Evolutionary conservation across 2,888 invertebrate genomes (phyloP).

Genomic region (Macrosoma leucophasiata): DNA sequence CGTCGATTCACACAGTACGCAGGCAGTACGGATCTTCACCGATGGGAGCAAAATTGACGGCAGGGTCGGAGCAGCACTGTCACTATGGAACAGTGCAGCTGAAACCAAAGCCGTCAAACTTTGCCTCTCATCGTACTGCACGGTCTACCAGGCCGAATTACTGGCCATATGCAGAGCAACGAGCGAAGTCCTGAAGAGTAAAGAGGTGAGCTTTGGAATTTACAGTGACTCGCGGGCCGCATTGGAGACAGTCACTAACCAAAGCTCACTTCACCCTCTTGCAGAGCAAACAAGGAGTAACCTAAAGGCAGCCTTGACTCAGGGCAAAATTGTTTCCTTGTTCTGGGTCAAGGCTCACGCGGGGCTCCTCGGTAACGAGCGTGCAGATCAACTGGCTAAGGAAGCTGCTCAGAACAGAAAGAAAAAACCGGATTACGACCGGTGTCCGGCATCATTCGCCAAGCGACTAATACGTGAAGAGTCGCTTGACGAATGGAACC

Average conservation of each 20-base stretch:
- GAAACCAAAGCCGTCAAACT: constrained; percentile 6
- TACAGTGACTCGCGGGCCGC: constrained; percentile 7
- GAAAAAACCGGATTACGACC: constrained; percentile 3
- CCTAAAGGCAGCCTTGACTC: neutral
- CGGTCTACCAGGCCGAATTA: constrained; percentile 15
- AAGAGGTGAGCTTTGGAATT: neutral
- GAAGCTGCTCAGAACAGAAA: constrained; percentile 5
- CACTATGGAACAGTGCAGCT: constrained; percentile 2
- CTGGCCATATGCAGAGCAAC: constrained; percentile 2
- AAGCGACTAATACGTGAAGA: constrained; percentile 13
- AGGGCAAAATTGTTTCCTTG: neutral
- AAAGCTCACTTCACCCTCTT: constrained; percentile 2
- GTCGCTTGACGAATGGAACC: constrained; percentile 7
- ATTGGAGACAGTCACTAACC: constrained; percentile 1
- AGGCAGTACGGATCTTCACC: constrained; percentile 6
- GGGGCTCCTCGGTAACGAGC: constrained; percentile 18
- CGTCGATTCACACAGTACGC: too few relatives aligned
- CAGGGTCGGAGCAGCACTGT: too few relatives aligned
- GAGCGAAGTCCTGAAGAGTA: neutral
- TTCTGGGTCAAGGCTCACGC: constrained; percentile 24
- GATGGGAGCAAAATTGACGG: too few relatives aligned
- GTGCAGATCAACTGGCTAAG: constrained; percentile 21
- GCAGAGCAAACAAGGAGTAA: neutral
- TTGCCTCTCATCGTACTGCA: constrained; percentile 7
- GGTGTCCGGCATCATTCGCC: constrained; percentile 14